A percentile compares a stretch with the other conserved stretches of the same genome.
Evolutionary conservation across 2,888 invertebrate species (phyloP).

Genomic region (Parnassius orleans): DNA sequence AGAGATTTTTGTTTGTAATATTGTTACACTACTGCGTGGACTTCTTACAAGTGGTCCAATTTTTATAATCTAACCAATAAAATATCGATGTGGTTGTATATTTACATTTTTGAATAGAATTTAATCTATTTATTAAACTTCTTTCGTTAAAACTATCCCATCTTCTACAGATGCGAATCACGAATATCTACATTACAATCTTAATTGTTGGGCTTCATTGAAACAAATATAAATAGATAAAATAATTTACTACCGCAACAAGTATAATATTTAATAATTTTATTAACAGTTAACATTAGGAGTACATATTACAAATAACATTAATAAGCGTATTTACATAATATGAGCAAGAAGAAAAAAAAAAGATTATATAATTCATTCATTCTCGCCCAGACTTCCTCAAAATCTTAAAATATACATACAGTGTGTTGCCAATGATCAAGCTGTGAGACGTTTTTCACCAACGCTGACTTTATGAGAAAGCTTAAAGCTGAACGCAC

Average conservation of each 20-base stretch:
- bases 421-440: too few species aligned
- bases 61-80: conserved; percentile 81
- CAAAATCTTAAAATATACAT: too few species aligned
- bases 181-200: background rate
- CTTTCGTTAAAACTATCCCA: conserved; percentile 69
- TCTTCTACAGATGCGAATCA: conserved; percentile 39
- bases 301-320: too few species aligned
- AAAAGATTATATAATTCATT: too few species aligned
- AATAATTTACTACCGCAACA: background rate
- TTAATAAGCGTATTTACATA: too few species aligned
- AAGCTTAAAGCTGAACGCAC: too few species aligned
- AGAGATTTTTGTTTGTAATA: conserved; percentile 81
- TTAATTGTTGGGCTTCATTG: background rate
- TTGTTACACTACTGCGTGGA: conserved; percentile 77
- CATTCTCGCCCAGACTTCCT: too few species aligned
- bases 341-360: too few species aligned
- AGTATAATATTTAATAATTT: background rate
- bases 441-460: too few species aligned
- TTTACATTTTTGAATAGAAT: conserved; percentile 79
- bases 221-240: background rate
- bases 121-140: conserved; percentile 77
- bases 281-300: too few species aligned
- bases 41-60: conserved; percentile 77
- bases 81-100: conserved; percentile 81
- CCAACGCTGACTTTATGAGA: too few species aligned